Evolutionary conservation across 2,797 vertebrate species (phyloP).

Genomic region (Peromyscus attwateri): DNA sequence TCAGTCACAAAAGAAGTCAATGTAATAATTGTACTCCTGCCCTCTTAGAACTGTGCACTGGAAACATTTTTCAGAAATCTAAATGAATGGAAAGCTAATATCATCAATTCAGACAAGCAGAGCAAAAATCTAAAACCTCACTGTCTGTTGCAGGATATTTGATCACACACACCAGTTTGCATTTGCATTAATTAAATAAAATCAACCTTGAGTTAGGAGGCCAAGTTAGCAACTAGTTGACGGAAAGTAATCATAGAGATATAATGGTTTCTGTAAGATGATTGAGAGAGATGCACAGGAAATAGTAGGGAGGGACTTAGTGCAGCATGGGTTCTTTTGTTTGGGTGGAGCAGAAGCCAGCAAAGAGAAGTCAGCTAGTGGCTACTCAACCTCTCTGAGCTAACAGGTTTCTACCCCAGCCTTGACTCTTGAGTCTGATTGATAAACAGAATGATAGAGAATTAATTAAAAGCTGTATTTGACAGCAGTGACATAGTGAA

Average conservation of each 20-base stretch:
- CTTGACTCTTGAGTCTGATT: background rate
- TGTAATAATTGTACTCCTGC: background rate
- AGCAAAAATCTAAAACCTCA: conserved; percentile 19
- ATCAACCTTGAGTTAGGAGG: background rate
- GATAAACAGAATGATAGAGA: background rate
- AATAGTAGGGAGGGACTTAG: background rate
- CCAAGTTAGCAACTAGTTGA: background rate
- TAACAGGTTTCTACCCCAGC: background rate
- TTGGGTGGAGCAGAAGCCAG: background rate
- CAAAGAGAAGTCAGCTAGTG: background rate
- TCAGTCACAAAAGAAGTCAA: background rate
- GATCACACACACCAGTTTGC: background rate
- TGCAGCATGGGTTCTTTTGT: background rate
- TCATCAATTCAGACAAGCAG: conserved; percentile 7
- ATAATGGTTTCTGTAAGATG: background rate
- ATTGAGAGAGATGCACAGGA: background rate
- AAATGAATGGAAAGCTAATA: background rate
- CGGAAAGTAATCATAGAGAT: background rate
- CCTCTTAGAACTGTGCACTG: background rate
- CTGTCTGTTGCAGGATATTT: background rate
- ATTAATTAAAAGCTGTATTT: background rate
- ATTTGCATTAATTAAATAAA: background rate
- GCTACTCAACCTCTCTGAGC: background rate
- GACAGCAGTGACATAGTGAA: background rate
- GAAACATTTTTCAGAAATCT: background rate